Conservation (phyloP, 2,797 vertebrate species). For the Diglossa cyanea region DNA sequence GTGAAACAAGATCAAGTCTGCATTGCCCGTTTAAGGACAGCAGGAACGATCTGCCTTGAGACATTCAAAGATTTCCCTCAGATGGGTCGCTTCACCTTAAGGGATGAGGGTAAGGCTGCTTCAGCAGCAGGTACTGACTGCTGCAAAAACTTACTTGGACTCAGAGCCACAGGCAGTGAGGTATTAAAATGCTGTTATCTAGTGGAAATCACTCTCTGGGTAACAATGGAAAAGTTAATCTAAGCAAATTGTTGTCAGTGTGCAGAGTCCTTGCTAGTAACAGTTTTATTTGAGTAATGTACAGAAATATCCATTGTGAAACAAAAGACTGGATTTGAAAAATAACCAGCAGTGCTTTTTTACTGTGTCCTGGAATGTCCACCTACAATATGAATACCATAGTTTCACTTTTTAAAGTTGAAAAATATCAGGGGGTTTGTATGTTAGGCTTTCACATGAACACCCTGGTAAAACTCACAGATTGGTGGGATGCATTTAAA, state of each 20-base stretch:
- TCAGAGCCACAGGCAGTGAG: background rate
- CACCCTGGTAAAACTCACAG: background rate
- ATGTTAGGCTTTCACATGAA: background rate
- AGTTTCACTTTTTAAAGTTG: background rate
- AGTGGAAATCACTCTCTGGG: background rate
- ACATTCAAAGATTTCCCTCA: constrained; percentile 99
- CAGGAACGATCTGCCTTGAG: constrained; percentile 97
- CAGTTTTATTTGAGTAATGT: background rate
- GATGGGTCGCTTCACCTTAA: constrained; percentile 97
- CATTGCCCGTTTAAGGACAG: constrained; percentile 93
- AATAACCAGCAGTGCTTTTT: background rate
- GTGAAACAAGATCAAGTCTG: constrained; percentile 99
- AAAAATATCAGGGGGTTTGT: background rate
- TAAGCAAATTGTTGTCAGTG: background rate
- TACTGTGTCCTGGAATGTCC: background rate
- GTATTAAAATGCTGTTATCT: background rate
- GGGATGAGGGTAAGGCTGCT: constrained; percentile 89
- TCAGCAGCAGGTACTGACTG: background rate
- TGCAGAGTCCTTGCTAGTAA: background rate
- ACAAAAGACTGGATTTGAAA: background rate
- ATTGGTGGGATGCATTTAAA: background rate
- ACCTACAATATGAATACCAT: background rate
- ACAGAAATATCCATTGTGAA: background rate
- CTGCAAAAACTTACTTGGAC: background rate
- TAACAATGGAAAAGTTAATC: background rate